phyloP scores from a whole-genome alignment of 2,113 vertebrate species.

The Megatriorchis doriae region DNA sequence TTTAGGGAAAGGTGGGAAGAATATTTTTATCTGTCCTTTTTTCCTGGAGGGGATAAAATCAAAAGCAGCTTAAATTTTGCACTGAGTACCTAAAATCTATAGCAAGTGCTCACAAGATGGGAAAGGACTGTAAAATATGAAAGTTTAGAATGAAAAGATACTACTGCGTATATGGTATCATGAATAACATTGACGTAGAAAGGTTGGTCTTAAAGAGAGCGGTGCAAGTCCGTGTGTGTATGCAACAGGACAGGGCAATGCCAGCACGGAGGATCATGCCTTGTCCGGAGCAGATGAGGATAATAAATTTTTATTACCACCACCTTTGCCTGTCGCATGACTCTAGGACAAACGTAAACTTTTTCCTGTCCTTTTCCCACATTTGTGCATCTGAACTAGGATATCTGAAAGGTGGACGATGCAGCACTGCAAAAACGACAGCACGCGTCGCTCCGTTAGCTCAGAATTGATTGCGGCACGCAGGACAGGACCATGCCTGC shows the following conservation, averaged over 20 bases:
- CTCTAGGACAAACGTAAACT: background rate
- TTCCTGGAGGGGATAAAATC: background rate
- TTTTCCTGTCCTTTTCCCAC: background rate
- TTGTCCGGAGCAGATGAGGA: no score
- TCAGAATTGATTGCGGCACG: background rate
- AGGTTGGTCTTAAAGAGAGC: background rate
- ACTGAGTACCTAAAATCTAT: background rate
- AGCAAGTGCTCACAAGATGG: background rate
- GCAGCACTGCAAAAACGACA: background rate
- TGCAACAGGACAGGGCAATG: no score
- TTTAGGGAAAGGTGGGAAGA: background rate
- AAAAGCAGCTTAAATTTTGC: background rate
- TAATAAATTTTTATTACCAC: no score
- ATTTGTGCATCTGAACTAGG: background rate
- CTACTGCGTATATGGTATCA: no score
- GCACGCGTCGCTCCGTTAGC: rapidly evolving
- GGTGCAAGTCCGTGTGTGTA: rapidly evolving
- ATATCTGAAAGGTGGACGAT: rapidly evolving
- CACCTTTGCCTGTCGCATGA: background rate
- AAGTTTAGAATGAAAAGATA: background rate
- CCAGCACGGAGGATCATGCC: background rate
- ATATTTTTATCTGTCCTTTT: background rate
- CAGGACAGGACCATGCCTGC: background rate
- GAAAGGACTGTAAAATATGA: background rate
- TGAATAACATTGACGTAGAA: background rate